Evolutionary conservation across 2,113 vertebrate genomes (phyloP).

Genomic region (Heterochromis multidens): DNA sequence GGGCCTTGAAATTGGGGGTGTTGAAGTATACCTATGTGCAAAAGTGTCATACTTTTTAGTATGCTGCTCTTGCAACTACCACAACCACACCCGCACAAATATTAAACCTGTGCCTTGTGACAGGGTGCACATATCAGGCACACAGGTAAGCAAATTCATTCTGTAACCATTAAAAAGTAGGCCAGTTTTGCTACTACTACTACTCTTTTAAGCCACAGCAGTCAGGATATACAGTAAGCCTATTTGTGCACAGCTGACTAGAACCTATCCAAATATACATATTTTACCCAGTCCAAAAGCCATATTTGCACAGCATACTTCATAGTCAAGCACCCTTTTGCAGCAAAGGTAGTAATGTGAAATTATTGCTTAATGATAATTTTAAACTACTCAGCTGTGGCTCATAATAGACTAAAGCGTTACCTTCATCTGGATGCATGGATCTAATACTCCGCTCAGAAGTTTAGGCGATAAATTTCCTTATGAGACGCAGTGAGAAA

Average conservation of each 20-base stretch:
- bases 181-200: background rate
- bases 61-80: background rate
- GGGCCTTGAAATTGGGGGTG: background rate
- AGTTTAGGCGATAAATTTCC: accelerated
- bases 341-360: too few relatives aligned
- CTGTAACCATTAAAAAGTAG: background rate
- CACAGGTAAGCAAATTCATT: background rate
- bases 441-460: background rate
- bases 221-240: background rate
- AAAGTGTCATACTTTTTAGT: background rate
- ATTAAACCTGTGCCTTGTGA: background rate
- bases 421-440: too few relatives aligned
- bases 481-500: background rate
- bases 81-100: background rate
- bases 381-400: too few relatives aligned
- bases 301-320: too few relatives aligned
- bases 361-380: too few relatives aligned
- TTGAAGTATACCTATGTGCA: background rate
- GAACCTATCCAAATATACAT: background rate
- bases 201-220: background rate
- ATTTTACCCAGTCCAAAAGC: too few relatives aligned
- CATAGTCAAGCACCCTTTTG: too few relatives aligned
- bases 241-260: background rate
- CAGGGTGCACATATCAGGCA: background rate
- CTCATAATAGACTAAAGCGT: accelerated